phyloP scores from a whole-genome alignment of 2,113 vertebrate species.

The Etheostoma spectabile region DNA sequence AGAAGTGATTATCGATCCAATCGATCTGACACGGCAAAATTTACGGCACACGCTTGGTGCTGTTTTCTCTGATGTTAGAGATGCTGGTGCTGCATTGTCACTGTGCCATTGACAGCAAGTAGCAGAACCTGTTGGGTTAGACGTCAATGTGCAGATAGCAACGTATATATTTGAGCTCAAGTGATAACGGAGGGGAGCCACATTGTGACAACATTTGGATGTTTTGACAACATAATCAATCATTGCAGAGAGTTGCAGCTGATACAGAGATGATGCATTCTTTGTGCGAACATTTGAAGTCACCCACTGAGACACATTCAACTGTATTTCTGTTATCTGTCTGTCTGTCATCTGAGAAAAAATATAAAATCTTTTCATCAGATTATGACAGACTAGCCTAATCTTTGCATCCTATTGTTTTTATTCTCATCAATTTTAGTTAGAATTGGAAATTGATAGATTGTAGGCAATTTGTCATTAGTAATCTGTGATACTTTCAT shows the following conservation, averaged over 20 bases:
- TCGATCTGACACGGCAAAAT: slow-evolving; percentile 44
- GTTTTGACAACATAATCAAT: slow-evolving; percentile 57
- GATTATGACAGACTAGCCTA: slow-evolving; percentile 42
- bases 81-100: slow-evolving; percentile 34
- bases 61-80: slow-evolving; percentile 46
- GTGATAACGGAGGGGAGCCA: slow-evolving; percentile 54
- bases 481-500: slow-evolving; percentile 56
- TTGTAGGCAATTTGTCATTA: slow-evolving; percentile 58
- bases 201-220: slow-evolving; percentile 29
- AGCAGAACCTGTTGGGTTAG: slow-evolving; percentile 34
- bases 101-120: slow-evolving; percentile 4
- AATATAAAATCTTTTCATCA: slow-evolving; percentile 33
- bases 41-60: slow-evolving; percentile 22
- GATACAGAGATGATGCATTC: slow-evolving; percentile 41
- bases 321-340: slow-evolving; percentile 12
- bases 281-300: slow-evolving; percentile 46
- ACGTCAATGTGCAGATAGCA: slow-evolving; percentile 38
- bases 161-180: slow-evolving; percentile 54
- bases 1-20: slow-evolving; percentile 58
- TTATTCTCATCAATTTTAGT: slow-evolving; percentile 49
- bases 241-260: slow-evolving; percentile 18
- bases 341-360: slow-evolving; percentile 43
- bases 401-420: slow-evolving; percentile 50
- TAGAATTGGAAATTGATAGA: slow-evolving; percentile 52
- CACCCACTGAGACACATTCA: slow-evolving; percentile 37